Base-by-base conservation (phyloP, 1,140 invertebrate genomes). In the Musca domestica region DNA sequence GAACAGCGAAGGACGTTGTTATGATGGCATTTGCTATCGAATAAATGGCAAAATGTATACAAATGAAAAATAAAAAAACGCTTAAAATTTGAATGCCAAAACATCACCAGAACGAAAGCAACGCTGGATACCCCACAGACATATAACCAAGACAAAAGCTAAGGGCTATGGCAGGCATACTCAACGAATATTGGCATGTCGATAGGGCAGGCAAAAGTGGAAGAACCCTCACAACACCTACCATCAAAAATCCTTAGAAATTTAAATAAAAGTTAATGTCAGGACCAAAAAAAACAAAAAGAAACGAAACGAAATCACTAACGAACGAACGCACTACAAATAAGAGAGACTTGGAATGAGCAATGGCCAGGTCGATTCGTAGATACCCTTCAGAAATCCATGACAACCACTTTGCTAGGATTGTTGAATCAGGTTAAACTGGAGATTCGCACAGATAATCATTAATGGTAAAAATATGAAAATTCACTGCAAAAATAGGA, bases 201-300 rank as follows among this genome's bases (percentile, higher is more conserved):
- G 34, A 2, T 9, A 41, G 10, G 10, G 5, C 10, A 41, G 4
- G 10, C 34, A 41, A 41, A 41, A 41, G 3, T 30, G 12, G 10
- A 41, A 41, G 34, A 41, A 41, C 34, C 34, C 48, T n/a, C 27
- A 58, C 25, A 58, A 34, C 56, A 58, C 25, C 27, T 30, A 30
- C n/a, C 54, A 22, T 61, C 14, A n/a, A 51, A 61, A 17, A 61
- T 61, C 56, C 56, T 15, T 61, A 34, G 34, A 61, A 61, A 61
- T 61, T 61, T 61, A 61, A 61, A 61, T 61, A 61, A 61, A 61
- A 61, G 56, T 61, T 34, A 61, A 61, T 61, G 56, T 61, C 34
- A 34, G 27, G 25, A 25, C 54, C n/a, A n/a, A 58, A 58, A 27
- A 61, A 34, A 61, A 14, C 0, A 58, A 27, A n/a, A 23, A 58